Evolutionary conservation across 2,797 vertebrate genomes (phyloP).

Genomic region (Squalus acanthias): DNA sequence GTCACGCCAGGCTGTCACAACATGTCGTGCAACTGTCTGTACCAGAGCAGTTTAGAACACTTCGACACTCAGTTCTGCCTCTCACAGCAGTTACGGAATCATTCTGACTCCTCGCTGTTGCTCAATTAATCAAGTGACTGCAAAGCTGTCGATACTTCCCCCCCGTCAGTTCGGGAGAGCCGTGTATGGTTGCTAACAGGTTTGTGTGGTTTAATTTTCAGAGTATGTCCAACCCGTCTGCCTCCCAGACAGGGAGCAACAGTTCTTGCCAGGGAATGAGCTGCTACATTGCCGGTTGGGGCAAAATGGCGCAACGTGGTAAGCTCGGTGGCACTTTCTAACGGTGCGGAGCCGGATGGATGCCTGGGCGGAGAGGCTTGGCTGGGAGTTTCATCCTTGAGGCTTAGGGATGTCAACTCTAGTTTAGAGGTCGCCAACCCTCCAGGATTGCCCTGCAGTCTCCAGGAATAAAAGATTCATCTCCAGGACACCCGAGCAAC

Average conservation of each 20-base stretch:
- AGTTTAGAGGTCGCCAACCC: not conserved
- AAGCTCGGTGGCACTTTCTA: constrained; percentile 23
- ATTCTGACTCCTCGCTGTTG: not conserved
- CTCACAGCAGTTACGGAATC: not conserved
- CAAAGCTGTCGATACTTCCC: no score
- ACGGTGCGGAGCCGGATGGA: not conserved
- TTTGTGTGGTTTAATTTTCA: constrained; percentile 44
- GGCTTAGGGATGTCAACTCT: not conserved
- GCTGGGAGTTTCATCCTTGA: not conserved
- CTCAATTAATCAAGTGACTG: not conserved
- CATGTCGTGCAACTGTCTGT: not conserved
- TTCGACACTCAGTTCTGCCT: not conserved
- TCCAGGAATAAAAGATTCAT: not conserved
- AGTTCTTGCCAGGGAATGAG: constrained; percentile 63
- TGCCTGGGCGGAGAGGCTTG: not conserved
- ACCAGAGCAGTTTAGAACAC: not conserved
- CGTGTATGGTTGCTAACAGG: not conserved
- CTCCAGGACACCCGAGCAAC: no score
- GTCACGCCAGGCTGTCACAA: not conserved
- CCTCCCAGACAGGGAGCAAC: constrained; percentile 62
- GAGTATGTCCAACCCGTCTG: constrained; percentile 80
- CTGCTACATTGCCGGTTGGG: constrained; percentile 85
- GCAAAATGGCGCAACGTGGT: constrained; percentile 57
- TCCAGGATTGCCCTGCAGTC: not conserved
- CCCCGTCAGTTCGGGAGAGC: not conserved